Conservation (phyloP, 2,888 invertebrate genomes). For the Magallana nippona region DNA sequence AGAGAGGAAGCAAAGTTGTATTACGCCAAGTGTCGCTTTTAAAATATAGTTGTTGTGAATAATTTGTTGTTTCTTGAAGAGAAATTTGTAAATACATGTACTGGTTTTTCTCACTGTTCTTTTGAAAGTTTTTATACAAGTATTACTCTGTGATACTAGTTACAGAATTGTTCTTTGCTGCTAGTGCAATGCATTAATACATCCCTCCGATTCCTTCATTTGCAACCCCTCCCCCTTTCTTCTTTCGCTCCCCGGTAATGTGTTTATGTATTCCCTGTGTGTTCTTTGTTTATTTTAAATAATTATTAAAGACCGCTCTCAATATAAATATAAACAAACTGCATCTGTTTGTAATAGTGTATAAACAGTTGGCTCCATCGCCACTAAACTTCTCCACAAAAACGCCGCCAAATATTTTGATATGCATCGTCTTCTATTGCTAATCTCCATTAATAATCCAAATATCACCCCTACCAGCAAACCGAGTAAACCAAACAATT, state of each 20-base stretch:
- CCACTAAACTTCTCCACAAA: neutral
- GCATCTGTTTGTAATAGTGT: slow-evolving; percentile 14
- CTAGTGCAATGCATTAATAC: no score
- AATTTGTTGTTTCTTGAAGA: no score
- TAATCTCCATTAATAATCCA: slow-evolving; percentile 5
- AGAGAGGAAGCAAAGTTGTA: no score
- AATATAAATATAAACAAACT: slow-evolving; percentile 33
- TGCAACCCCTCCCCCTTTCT: neutral
- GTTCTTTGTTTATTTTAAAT: slow-evolving; percentile 24
- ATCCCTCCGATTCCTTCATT: no score
- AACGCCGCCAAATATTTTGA: slow-evolving; percentile 18
- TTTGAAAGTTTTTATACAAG: no score
- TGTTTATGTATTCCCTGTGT: slow-evolving; percentile 13
- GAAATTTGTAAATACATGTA: no score
- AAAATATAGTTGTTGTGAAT: no score
- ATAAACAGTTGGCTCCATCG: slow-evolving; percentile 23
- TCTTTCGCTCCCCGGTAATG: neutral
- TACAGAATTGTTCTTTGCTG: no score
- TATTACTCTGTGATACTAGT: no score
- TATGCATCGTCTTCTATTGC: slow-evolving; percentile 10
- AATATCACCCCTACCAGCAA: neutral
- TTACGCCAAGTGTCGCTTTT: no score
- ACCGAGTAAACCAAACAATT: slow-evolving; percentile 3
- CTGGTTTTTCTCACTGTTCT: no score
- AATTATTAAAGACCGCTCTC: slow-evolving; percentile 33